Percentiles rank a stretch among this genome's conserved stretches.
phyloP scores from a whole-genome alignment of 2,113 vertebrate species.

The Anarhynchus alexandrinus region DNA sequence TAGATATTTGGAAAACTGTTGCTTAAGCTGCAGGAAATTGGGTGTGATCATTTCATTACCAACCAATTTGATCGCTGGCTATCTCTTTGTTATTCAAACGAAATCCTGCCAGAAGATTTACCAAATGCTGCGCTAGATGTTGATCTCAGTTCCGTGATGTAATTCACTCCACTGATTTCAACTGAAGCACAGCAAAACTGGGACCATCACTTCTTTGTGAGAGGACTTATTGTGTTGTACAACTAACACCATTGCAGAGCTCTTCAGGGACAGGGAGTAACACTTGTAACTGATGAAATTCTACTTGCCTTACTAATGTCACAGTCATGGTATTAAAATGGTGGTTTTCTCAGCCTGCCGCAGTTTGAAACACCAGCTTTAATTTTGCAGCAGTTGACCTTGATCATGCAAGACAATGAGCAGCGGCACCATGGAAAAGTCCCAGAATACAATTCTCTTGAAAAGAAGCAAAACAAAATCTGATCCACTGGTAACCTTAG shows the following conservation, averaged over 20 bases:
- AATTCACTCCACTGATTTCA: not conserved
- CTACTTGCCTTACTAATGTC: slow-evolving; percentile 11
- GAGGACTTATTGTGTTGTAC: not conserved
- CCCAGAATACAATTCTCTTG: slow-evolving; percentile 54
- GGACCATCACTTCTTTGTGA: not conserved
- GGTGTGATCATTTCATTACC: slow-evolving; percentile 11
- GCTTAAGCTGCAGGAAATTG: slow-evolving; percentile 19
- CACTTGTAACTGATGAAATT: slow-evolving; percentile 3
- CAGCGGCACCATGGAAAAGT: slow-evolving; percentile 21
- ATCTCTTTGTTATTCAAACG: not conserved
- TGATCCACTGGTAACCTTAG: slow-evolving; percentile 63
- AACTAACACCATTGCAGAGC: not conserved
- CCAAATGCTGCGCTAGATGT: not conserved
- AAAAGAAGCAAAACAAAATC: slow-evolving; percentile 65
- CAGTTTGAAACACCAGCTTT: slow-evolving; percentile 59
- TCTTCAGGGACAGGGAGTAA: not conserved
- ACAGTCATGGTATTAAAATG: slow-evolving; percentile 21
- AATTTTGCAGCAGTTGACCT: slow-evolving; percentile 54
- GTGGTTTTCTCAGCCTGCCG: slow-evolving; percentile 8
- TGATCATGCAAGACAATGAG: slow-evolving; percentile 48
- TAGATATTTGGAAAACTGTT: slow-evolving; percentile 2
- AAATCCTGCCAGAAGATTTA: not conserved
- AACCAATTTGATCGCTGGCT: not conserved
- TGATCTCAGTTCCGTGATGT: not conserved
- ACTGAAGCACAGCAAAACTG: not conserved